Conservation (phyloP, 1,140 invertebrate species). For the Bombus consobrinus region DNA sequence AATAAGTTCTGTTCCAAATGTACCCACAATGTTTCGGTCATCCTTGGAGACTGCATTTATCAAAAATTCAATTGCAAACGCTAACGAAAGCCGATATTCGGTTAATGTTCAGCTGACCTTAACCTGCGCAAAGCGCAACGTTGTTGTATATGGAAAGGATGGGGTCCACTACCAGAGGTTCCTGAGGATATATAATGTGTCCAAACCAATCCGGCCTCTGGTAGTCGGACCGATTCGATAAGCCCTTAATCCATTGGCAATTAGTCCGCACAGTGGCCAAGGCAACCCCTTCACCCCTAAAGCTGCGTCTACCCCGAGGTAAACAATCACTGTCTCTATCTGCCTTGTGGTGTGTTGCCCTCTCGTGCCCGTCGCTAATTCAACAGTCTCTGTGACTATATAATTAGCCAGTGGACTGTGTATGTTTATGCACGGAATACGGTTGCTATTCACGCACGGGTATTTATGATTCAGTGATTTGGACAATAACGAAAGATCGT, state of each 20-base stretch:
- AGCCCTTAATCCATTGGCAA: constrained; percentile 74
- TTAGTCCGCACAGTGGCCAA: constrained; percentile 62
- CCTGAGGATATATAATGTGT: constrained; percentile 43
- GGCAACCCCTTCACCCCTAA: constrained; percentile 37
- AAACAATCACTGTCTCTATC: constrained; percentile 46
- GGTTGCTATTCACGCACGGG: not conserved
- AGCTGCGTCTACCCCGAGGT: not conserved
- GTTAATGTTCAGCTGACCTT: constrained; percentile 38
- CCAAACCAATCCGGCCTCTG: constrained; percentile 48
- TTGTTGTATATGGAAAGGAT: constrained; percentile 8
- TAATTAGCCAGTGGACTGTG: constrained; percentile 54
- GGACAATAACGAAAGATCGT: not conserved
- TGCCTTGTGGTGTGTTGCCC: constrained; percentile 9
- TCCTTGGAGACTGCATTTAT: not conserved
- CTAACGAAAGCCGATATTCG: not conserved
- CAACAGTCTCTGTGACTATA: constrained; percentile 52
- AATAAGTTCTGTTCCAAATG: not conserved
- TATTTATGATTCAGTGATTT: not conserved
- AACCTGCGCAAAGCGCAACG: constrained; percentile 18
- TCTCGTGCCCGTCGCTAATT: not conserved
- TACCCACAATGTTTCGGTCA: not conserved
- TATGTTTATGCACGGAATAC: constrained; percentile 35
- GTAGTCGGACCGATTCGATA: constrained; percentile 66
- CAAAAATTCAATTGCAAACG: not conserved
- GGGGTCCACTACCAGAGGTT: constrained; percentile 18